phyloP scores from a whole-genome alignment of 2,797 vertebrate species.

The Neosilurus hyrtlii region DNA sequence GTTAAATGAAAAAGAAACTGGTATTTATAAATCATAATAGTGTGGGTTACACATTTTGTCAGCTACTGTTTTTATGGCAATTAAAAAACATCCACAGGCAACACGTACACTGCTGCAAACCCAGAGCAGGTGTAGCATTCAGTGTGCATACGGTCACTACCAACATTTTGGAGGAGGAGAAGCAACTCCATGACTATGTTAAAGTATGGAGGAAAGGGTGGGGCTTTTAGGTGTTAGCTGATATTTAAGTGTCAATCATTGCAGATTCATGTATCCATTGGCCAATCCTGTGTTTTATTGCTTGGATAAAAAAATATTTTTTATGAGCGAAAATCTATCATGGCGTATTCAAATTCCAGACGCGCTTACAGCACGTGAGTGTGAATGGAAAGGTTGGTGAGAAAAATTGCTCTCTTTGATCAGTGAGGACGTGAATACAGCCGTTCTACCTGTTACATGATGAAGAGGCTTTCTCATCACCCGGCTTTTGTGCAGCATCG shows the following conservation, averaged over 20 bases:
- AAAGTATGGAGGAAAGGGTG: background rate
- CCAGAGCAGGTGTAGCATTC: no score
- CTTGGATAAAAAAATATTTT: no score
- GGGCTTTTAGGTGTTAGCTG: background rate
- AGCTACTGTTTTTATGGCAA: background rate
- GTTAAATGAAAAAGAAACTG: no score
- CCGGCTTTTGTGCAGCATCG: background rate
- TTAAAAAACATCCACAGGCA: no score
- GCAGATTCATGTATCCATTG: no score
- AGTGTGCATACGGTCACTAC: no score
- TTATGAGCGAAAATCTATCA: no score
- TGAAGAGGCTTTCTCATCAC: constrained; percentile 1
- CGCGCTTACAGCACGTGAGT: background rate
- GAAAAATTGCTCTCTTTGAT: background rate
- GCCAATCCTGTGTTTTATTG: background rate
- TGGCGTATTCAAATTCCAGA: background rate
- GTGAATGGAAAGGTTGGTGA: background rate
- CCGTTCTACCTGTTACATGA: background rate
- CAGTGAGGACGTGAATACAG: background rate
- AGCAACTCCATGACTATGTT: no score
- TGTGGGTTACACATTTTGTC: background rate
- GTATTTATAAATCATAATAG: background rate
- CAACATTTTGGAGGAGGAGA: no score
- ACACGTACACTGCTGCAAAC: no score
- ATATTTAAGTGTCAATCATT: background rate